phyloP scores from a whole-genome alignment of 2,888 invertebrate species.

The Melinopterus prodromus region DNA sequence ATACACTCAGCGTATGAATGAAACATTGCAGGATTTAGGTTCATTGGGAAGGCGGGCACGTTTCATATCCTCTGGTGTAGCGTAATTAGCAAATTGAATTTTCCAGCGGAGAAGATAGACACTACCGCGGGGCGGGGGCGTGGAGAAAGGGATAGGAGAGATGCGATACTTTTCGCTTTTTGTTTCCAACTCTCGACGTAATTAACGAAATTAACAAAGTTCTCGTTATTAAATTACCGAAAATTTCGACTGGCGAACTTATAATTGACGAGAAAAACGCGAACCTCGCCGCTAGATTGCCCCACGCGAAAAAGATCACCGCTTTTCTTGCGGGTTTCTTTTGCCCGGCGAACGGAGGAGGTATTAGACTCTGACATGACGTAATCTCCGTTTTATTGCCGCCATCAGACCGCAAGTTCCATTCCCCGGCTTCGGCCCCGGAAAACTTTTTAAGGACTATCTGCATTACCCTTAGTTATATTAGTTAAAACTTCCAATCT shows the following conservation, averaged over 20 bases:
- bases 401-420: not conserved
- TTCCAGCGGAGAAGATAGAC: not conserved
- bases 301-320: not conserved
- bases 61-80: slow-evolving; percentile 4
- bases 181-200: slow-evolving; percentile 4
- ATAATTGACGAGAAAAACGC: slow-evolving; percentile 4
- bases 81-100: slow-evolving; percentile 4
- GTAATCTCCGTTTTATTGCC: slow-evolving; percentile 4
- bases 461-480: slow-evolving; percentile 4
- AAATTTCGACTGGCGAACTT: not conserved
- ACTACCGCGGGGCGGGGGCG: not conserved
- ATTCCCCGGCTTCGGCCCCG: not conserved
- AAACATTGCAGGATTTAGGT: not conserved
- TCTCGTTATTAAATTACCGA: not conserved
- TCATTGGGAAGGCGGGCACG: not conserved
- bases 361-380: slow-evolving; percentile 4
- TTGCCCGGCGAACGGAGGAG: not conserved
- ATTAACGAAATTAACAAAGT: slow-evolving; percentile 4
- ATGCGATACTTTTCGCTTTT: not conserved
- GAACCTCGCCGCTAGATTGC: not conserved
- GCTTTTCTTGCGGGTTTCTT: not conserved
- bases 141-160: not conserved
- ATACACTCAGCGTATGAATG: not conserved
- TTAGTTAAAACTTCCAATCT: not conserved
- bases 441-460: not conserved